Evolutionary conservation across 1,140 invertebrate species (phyloP), one percentile per base, ranked within the genome.

Genomic region (Drosophila quadrilineata): DNA sequence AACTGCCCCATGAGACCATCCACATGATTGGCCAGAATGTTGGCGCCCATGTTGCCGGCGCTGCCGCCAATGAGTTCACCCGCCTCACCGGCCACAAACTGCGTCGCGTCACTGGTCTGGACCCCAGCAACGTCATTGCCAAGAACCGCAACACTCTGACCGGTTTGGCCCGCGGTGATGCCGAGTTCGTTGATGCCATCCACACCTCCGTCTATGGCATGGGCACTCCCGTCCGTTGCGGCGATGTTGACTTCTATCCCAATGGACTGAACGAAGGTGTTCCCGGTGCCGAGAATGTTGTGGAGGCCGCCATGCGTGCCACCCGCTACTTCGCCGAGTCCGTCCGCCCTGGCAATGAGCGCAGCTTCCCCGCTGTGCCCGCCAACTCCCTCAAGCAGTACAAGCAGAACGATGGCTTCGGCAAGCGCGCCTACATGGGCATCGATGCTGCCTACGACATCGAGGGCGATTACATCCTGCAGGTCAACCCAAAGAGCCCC

Each of bases 221-320:
- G 77, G 95, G 95, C 1, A 92, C 94, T 45, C 88, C 91, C 36
- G 91, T 93, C 45, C 91, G 93, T 16, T 90, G 93, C 68, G 95
- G 94, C 16, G 91, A 94, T 68, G 92, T 91, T 2, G 95, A 97
- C 88, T 96, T 96, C 90, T 96, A 92, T 77, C 94, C 94, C 0
- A 96, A 97, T 88, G 93, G 94, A 28, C 77, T 75, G 17, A 50
- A 52, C 1, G 2, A 67, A 6, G 60, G 84, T 67, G 91, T 92
- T 57, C 92, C 92, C 6, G 89, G 91, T 45, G 92, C 92, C 53
- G 74, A 87, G 60, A 64, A 89, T 70, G 88, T 94, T 41, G 91
- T 92, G 3, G 94, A 94, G 75, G 93, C 93, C 35, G 92, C 94
- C 74, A 91, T 91, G 59, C 90, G 93, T 45, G 91, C 93, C 3